Percentiles rank a stretch among this genome's conserved stretches.
These are phyloP conservation scores for Macrobrachium nipponense DNA, from an alignment of 1,140 invertebrate species.

Conservation along the genomic window DNA sequence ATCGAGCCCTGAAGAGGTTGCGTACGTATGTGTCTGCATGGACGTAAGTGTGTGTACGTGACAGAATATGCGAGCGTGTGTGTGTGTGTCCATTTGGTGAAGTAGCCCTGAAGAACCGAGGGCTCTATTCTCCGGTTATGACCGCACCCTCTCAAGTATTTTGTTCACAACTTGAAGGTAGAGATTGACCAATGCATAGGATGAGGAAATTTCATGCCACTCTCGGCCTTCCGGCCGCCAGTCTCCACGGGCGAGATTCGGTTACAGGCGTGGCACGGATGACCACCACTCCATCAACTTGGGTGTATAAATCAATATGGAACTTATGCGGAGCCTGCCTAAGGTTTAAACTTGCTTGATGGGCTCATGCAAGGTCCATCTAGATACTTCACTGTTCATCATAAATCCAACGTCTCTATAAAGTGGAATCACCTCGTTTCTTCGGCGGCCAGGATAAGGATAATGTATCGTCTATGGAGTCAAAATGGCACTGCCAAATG, in stretches of 20 bases:
- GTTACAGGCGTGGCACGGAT: slow-evolving; percentile 33
- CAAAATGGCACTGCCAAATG: slow-evolving; percentile 42
- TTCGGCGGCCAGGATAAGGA: slow-evolving; percentile 39
- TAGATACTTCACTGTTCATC: slow-evolving; percentile 64
- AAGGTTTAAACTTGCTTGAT: slow-evolving; percentile 54
- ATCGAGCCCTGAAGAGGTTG: too few species aligned
- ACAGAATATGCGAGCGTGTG: too few species aligned
- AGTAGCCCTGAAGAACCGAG: slow-evolving; percentile 53
- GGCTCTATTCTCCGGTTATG: slow-evolving; percentile 60
- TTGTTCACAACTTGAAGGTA: slow-evolving; percentile 64
- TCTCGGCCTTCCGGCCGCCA: slow-evolving; percentile 3
- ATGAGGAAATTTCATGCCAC: slow-evolving; percentile 36
- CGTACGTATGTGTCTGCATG: too few species aligned
- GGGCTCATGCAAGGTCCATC: slow-evolving; percentile 59
- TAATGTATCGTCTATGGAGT: slow-evolving; percentile 57
- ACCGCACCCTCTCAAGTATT: slow-evolving; percentile 63
- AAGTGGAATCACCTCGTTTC: slow-evolving; percentile 63
- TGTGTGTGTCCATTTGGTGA: slow-evolving; percentile 54
- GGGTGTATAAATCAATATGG: slow-evolving; percentile 57
- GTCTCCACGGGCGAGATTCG: slow-evolving; percentile 29
- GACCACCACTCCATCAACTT: slow-evolving; percentile 61
- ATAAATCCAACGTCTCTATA: slow-evolving; percentile 63
- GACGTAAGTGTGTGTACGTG: too few species aligned
- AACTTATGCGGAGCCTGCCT: slow-evolving; percentile 37
- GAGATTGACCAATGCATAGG: slow-evolving; percentile 64